phyloP scores from a whole-genome alignment of 2,888 invertebrate genomes.

The Athalia circularis region DNA sequence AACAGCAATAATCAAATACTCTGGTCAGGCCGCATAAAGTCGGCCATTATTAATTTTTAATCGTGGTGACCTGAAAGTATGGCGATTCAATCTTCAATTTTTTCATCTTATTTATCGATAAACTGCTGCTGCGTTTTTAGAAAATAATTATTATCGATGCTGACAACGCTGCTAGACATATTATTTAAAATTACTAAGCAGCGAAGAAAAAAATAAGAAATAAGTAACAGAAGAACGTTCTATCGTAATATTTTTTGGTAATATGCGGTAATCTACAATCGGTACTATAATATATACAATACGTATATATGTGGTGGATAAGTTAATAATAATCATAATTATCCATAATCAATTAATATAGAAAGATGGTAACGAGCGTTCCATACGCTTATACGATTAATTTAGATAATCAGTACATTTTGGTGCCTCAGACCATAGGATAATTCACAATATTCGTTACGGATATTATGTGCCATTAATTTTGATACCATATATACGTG shows the following conservation, averaged over 20 bases:
- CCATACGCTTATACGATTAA: background rate
- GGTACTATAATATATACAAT: too few species aligned
- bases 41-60: too few species aligned
- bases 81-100: too few species aligned
- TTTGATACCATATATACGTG: too few species aligned
- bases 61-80: too few species aligned
- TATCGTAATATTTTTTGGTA: conserved; percentile 9
- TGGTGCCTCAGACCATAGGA: conserved; percentile 34
- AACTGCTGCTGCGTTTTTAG: too few species aligned
- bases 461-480: conserved; percentile 29
- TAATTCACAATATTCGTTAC: conserved; percentile 25
- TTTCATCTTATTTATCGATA: too few species aligned
- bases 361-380: conserved; percentile 2
- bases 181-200: background rate
- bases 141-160: background rate
- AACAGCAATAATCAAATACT: too few species aligned
- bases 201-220: background rate
- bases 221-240: background rate
- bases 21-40: too few species aligned
- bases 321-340: too few species aligned
- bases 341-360: background rate
- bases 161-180: conserved; percentile 23
- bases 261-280: conserved; percentile 14
- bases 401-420: conserved; percentile 27
- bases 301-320: too few species aligned